Evolutionary conservation across 2,113 vertebrate genomes (phyloP), one percentile per base, ranked within the genome.

Genomic region (Mola mola): DNA sequence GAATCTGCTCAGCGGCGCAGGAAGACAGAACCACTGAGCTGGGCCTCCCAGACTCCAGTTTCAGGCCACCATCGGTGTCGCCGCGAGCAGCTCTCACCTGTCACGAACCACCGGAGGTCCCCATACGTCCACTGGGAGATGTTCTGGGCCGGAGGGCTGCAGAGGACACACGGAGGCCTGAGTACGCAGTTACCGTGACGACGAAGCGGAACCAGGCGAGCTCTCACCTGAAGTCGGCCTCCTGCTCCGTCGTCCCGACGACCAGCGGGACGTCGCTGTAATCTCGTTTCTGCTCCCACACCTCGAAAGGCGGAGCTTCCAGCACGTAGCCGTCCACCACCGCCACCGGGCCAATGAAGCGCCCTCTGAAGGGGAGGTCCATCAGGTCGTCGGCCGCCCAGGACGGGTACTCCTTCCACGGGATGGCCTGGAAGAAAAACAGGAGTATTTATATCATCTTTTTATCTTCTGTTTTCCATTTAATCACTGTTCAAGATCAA

Each of bases 241-340:
- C 93, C 67, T 93, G 93, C 51, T 84, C 83, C 0, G 88, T 90
- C 6, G 91, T 92, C 41, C 93, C 92, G 2, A 93, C 43, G 0
- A 94, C 43, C 2, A 91, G 87, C 0, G 92, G 92, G 19, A 94
- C 88, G 3, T 94, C 91, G 0, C 56, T 93, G 52, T 84, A 72
- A 13, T 34, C 17, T 1, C 16, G 22, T 11, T 70, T 75, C n/a
- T 85, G 85, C 70, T 88, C 83, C 92, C 90, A 92, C 11, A 82
- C 37, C 47, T 90, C 66, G 4, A 92, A 84, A 0, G 91, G 90
- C 0, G 89, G 62, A 16, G 73, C 88, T 6, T 75, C 56, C 4
- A 94, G 81, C 21, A 93, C 85, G 6, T 89, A 53, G 0, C 91
- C 90, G 3, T 94, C 93, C 69, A 93, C 87, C 25, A 92, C 86